These are phyloP conservation scores for Halcyon chelicuti DNA, from an alignment of 2,797 vertebrate species.

Conservation along the genomic window DNA sequence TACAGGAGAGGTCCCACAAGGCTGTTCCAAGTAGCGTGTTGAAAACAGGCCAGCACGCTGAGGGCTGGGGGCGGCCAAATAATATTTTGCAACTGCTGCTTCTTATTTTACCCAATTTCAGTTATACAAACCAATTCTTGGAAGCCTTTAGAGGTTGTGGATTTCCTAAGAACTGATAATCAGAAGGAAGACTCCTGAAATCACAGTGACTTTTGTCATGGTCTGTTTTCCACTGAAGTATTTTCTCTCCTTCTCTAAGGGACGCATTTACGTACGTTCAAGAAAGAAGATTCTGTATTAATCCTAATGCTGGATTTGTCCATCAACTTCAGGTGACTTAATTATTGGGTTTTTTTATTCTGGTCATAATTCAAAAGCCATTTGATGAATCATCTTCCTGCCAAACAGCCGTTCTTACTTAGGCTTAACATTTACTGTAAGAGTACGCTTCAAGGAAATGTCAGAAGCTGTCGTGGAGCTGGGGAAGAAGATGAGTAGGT, in stretches of 20 bases:
- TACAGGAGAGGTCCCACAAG: background rate
- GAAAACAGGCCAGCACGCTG: background rate
- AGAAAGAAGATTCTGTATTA: constrained; percentile 99
- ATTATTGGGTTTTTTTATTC: background rate
- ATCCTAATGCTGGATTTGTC: constrained; percentile 98
- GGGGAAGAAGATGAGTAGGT: background rate
- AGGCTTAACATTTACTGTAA: background rate
- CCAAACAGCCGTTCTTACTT: background rate
- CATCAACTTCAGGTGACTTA: constrained; percentile 94
- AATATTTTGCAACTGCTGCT: background rate
- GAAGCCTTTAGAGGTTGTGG: fast-evolving
- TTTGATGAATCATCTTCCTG: background rate
- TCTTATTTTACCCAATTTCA: background rate
- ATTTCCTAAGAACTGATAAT: background rate
- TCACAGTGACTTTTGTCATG: background rate
- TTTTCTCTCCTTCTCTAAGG: constrained; percentile 75
- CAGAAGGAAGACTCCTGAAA: background rate
- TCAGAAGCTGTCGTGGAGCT: background rate
- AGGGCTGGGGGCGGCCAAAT: background rate
- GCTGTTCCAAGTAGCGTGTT: background rate
- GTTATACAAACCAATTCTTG: background rate
- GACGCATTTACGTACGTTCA: constrained; percentile 98
- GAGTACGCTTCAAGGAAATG: background rate
- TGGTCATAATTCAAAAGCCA: background rate
- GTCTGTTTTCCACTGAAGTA: background rate